phyloP scores from a whole-genome alignment of 2,113 vertebrate genomes.

The Aspiorhynchus laticeps region DNA sequence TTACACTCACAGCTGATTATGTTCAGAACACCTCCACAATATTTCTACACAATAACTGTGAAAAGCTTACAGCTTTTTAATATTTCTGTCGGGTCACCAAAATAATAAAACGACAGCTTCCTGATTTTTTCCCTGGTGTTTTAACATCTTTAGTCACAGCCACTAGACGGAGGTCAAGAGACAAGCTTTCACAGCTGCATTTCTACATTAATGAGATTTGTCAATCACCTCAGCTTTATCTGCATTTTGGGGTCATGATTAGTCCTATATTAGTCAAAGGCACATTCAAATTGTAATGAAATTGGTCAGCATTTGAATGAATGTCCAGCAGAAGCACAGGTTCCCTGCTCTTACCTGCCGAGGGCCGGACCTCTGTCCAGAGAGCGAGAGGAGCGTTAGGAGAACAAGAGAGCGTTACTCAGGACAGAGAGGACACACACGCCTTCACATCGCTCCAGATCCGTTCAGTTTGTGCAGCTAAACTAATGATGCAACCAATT shows the following conservation, averaged over 20 bases:
- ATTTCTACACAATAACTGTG: background rate
- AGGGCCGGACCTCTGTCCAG: slow-evolving; percentile 94
- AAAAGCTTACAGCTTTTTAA: background rate
- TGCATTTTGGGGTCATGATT: background rate
- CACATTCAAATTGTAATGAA: no score
- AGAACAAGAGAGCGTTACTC: slow-evolving; percentile 89
- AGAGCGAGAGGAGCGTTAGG: slow-evolving; percentile 88
- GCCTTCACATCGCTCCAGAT: slow-evolving; percentile 21
- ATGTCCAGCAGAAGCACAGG: background rate
- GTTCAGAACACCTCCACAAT: background rate
- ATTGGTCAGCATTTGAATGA: background rate
- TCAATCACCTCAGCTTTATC: background rate
- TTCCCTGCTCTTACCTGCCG: slow-evolving; percentile 88
- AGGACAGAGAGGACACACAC: slow-evolving; percentile 49
- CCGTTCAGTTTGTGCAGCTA: background rate
- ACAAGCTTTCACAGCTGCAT: background rate
- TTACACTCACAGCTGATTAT: background rate
- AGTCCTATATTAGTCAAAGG: background rate
- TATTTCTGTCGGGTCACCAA: background rate
- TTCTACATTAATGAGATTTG: no score
- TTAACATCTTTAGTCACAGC: background rate
- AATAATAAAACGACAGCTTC: background rate
- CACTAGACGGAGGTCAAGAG: background rate
- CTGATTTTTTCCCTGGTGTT: background rate
- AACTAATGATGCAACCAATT: background rate